Evolutionary conservation across 2,113 vertebrate species (phyloP), one percentile per base, ranked within the genome.

Genomic region (Albula goreensis): DNA sequence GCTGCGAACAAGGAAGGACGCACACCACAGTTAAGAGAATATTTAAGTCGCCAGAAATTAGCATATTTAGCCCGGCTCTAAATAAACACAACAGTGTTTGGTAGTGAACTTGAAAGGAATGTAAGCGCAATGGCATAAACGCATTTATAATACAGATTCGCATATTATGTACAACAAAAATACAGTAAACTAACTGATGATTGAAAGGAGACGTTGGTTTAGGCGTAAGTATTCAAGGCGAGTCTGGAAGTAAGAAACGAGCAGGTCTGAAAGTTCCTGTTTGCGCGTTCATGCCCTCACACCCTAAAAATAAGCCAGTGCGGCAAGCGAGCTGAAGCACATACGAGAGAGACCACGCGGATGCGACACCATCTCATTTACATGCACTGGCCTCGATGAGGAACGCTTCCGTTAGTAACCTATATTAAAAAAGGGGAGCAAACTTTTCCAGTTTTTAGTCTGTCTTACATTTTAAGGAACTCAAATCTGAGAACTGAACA

Each of bases 391-490:
- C 92, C 87, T 78, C 83, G 86, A 90, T 90, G 86, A 90, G 83
- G 82, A 91, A 89, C 90, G 83, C 88, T 87, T 48, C 83, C 81
- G 84, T 83, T 84, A 87, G 78, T 82, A 87, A 80, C 50, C 41
- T 25, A 31, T 51, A 49, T 83, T 84, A 90, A 92, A 92, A 88
- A 80, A 8, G 60, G 70, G 87, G 86, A 88, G 88, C 81, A 70
- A 53, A 78, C 89, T 87, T 90, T 93, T 89, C 83, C 89, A 89
- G 84, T 86, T 82, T 87, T 83, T 82, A 80, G 84, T 60, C 56
- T 60, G 78, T 83, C 90, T 91, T 89, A 85, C 90, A 89, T 90
- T 94, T 94, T 94, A 88, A 86, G 94, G 92, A 95, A 95, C 91
- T 94, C 88, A 51, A 86, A 84, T 25, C 60, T 63, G 74, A 87